Conservation (phyloP, 2,888 invertebrate species). For the Sminthurides aquaticus region DNA sequence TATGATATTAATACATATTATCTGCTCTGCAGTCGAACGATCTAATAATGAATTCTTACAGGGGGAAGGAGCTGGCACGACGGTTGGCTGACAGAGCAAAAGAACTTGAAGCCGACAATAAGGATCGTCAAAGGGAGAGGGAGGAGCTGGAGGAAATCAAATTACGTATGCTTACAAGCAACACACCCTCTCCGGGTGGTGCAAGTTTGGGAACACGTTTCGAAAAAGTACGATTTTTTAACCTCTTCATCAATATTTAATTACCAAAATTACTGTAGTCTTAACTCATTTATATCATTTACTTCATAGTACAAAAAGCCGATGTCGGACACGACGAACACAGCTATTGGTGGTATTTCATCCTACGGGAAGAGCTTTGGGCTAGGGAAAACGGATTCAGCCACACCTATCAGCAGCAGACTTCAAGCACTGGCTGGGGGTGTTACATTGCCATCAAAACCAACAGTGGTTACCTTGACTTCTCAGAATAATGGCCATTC, state of each 20-base stretch:
- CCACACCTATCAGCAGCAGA: constrained; percentile 34
- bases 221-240: constrained; percentile 43
- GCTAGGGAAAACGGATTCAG: constrained; percentile 9
- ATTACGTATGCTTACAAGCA: constrained; percentile 54
- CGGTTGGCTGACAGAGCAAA: constrained; percentile 85
- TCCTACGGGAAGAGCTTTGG: constrained; percentile 11
- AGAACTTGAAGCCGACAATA: constrained; percentile 84
- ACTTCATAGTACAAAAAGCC: constrained; percentile 36
- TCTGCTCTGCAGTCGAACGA: too few species aligned
- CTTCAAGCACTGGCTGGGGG: constrained; percentile 37
- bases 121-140: constrained; percentile 81
- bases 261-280: not conserved
- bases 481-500: constrained; percentile 25
- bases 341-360: constrained; percentile 9
- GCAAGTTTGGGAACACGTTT: constrained; percentile 50
- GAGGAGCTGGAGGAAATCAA: constrained; percentile 79
- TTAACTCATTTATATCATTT: not conserved
- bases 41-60: constrained; percentile 43
- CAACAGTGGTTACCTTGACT: not conserved
- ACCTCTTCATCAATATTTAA: not conserved
- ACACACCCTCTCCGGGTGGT: constrained; percentile 48
- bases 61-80: constrained; percentile 78
- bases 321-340: constrained; percentile 33
- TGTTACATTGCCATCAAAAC: constrained; percentile 1
- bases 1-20: too few species aligned